Conservation (phyloP, 1,140 invertebrate species). For the Sitobion miscanthi region DNA sequence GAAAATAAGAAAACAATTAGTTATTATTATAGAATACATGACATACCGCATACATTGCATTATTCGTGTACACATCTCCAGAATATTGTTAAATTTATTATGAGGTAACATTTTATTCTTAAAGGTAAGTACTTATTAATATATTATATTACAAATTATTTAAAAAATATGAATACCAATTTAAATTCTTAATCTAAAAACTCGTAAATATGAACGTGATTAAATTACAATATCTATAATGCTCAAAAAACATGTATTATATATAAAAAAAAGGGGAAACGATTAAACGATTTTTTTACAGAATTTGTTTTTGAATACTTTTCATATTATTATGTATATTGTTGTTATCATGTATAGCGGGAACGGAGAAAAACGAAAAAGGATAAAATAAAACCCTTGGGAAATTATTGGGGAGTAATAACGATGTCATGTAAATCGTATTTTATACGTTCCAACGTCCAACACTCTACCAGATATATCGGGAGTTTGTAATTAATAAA, state of each 20-base stretch:
- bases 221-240: neutral
- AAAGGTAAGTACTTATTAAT: too few species aligned
- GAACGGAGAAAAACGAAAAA: neutral
- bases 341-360: neutral
- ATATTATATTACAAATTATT: too few species aligned
- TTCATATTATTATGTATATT: neutral
- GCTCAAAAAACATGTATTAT: neutral
- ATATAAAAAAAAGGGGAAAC: neutral
- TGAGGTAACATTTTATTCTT: too few species aligned
- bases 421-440: neutral
- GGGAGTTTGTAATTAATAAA: too few species aligned
- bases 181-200: neutral
- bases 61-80: too few species aligned
- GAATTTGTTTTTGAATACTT: neutral
- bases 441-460: neutral
- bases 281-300: neutral
- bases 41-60: too few species aligned
- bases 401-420: neutral
- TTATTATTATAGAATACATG: too few species aligned
- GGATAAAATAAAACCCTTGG: neutral
- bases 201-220: neutral
- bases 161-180: too few species aligned
- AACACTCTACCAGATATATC: neutral
- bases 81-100: too few species aligned
- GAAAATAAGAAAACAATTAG: too few species aligned